A percentile compares a stretch with the other conserved stretches of the same genome.
phyloP scores from a whole-genome alignment of 2,797 vertebrate genomes.

The Falco naumanni region DNA sequence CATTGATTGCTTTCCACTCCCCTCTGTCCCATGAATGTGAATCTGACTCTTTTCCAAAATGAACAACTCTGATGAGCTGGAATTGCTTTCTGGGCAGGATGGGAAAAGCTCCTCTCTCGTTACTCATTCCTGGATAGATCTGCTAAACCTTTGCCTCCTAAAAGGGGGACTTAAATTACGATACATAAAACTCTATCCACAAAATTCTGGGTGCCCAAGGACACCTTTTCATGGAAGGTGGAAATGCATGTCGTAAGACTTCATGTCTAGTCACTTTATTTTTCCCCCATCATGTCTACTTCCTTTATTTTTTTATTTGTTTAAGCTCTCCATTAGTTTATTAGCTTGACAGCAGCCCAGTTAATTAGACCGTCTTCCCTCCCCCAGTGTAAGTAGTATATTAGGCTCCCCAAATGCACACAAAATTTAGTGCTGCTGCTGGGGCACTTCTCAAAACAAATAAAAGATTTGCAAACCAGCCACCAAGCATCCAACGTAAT shows the following conservation, averaged over 20 bases:
- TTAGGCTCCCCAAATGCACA: constrained; percentile 75
- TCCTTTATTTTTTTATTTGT: constrained; percentile 70
- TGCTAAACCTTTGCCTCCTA: constrained; percentile 37
- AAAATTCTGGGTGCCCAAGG: constrained; percentile 33
- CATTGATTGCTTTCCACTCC: constrained; percentile 71
- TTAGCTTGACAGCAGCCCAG: constrained; percentile 76
- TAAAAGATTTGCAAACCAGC: constrained; percentile 82
- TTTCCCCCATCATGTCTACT: constrained; percentile 59
- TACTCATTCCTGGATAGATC: constrained; percentile 63
- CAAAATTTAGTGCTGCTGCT: constrained; percentile 77
- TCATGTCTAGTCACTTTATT: constrained; percentile 61
- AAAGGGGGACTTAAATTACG: constrained; percentile 19
- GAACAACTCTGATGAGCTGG: constrained; percentile 73
- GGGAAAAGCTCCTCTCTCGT: constrained; percentile 63
- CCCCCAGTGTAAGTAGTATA: constrained; percentile 63
- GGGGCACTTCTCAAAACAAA: constrained; percentile 82
- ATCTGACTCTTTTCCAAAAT: constrained; percentile 66
- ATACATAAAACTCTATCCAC: background rate
- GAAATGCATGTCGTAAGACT: constrained; percentile 38
- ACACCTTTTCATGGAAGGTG: constrained; percentile 19
- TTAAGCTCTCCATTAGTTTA: constrained; percentile 78
- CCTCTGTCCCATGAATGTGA: constrained; percentile 57
- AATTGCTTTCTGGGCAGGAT: constrained; percentile 71
- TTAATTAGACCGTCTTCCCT: constrained; percentile 76
- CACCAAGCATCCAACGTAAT: constrained; percentile 82